These are phyloP conservation scores for Pseudomyrmex gracilis DNA, from an alignment of 1,140 invertebrate species.

Conservation along the genomic window DNA sequence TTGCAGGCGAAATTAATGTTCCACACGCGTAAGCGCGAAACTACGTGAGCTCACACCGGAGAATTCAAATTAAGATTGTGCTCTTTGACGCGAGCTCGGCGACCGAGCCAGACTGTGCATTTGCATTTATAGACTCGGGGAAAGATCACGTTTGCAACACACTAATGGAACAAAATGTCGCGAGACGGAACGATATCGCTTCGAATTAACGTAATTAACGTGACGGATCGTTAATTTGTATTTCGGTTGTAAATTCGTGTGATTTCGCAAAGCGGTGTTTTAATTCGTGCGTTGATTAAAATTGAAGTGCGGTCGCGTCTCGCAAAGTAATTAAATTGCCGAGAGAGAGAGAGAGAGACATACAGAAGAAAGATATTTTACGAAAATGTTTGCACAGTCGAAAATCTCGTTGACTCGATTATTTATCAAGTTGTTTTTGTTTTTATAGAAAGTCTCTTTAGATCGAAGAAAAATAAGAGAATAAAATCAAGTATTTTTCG, in stretches of 20 bases:
- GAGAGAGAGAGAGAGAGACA: not conserved
- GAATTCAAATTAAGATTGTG: constrained; percentile 60
- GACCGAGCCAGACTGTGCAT: constrained; percentile 1
- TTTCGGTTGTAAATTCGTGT: not conserved
- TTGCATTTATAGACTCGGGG: constrained; percentile 52
- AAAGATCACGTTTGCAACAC: not conserved
- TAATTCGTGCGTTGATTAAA: not conserved
- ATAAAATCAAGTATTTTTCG: no score
- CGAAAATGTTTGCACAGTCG: no score
- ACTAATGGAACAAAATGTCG: constrained; percentile 24
- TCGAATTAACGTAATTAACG: constrained; percentile 48
- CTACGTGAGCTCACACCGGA: constrained; percentile 22
- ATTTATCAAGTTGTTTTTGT: no score
- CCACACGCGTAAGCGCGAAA: constrained; percentile 52
- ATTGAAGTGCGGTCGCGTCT: not conserved
- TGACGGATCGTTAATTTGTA: constrained; percentile 13
- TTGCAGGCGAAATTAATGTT: constrained; percentile 50
- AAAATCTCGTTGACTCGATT: no score
- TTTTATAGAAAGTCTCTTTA: no score
- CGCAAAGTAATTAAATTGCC: not conserved
- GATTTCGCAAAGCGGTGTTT: not conserved
- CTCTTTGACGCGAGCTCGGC: constrained; percentile 54
- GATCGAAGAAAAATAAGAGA: no score
- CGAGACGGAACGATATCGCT: constrained; percentile 31
- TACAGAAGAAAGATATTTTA: no score